These are phyloP conservation scores for Epizoanthus ramosus DNA, from an alignment of 92 coral and sea anemone genomes.

Conservation along the genomic window DNA sequence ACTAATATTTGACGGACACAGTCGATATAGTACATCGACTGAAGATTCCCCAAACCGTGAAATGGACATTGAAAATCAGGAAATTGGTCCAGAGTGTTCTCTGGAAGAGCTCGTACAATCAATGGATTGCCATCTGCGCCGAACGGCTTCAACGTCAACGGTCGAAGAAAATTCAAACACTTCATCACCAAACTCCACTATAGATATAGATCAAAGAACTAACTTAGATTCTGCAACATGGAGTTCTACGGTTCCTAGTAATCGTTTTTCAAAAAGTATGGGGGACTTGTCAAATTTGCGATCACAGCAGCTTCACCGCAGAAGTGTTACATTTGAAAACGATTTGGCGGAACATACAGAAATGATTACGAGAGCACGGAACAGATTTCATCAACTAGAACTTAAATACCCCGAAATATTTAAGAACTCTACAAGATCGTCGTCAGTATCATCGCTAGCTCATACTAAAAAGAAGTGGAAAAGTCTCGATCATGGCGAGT, in stretches of 20 bases:
- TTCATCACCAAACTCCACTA: neutral
- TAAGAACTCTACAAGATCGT: constrained; percentile 64
- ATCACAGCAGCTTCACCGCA: constrained; percentile 50
- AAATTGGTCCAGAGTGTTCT: constrained; percentile 5
- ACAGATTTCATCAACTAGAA: constrained; percentile 85
- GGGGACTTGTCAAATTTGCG: constrained; percentile 67
- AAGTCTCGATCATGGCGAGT: neutral
- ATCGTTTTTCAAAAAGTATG: constrained; percentile 89
- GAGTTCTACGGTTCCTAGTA: constrained; percentile 48
- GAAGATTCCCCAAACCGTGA: constrained; percentile 29
- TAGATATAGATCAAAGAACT: neutral
- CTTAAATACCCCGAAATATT: constrained; percentile 89
- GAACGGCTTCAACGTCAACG: neutral
- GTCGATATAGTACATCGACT: neutral
- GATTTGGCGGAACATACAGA: constrained; percentile 81
- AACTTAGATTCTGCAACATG: neutral
- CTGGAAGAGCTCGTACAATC: constrained; percentile 14
- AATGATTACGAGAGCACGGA: constrained; percentile 83
- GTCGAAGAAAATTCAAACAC: constrained; percentile 11
- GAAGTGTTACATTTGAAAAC: constrained; percentile 83
- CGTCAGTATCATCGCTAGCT: constrained; percentile 61
- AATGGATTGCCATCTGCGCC: constrained; percentile 25
- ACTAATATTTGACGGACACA: neutral
- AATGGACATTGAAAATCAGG: constrained; percentile 12
- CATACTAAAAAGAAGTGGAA: constrained; percentile 20